phyloP scores from a whole-genome alignment of 2,888 invertebrate species.

The Melanotus villosus region DNA sequence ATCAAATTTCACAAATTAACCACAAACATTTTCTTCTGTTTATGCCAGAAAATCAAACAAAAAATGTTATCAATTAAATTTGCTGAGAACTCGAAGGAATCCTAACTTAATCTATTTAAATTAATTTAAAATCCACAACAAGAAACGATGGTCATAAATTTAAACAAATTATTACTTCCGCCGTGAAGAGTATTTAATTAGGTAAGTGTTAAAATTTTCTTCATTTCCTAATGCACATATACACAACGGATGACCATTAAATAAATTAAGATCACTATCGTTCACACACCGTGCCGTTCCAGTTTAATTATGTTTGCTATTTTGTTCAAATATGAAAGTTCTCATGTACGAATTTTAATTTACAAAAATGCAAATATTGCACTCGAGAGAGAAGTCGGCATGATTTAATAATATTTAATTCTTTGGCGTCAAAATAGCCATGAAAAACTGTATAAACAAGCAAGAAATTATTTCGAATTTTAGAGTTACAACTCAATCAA shows the following conservation, averaged over 20 bases:
- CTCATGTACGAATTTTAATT: background rate
- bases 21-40: too few species aligned
- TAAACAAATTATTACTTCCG: slow-evolving; percentile 26
- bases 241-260: slow-evolving; percentile 31
- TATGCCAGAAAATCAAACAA: background rate
- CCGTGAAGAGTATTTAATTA: slow-evolving; percentile 1
- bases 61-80: background rate
- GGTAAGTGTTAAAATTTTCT: slow-evolving; percentile 34
- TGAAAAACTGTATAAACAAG: background rate
- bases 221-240: slow-evolving; percentile 28
- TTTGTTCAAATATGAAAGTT: too few species aligned
- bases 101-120: background rate
- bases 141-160: slow-evolving; percentile 12
- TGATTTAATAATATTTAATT: too few species aligned
- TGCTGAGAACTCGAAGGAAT: background rate
- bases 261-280: slow-evolving; percentile 30
- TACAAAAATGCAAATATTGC: too few species aligned
- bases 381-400: too few species aligned
- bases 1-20: too few species aligned
- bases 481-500: too few species aligned
- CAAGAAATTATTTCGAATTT: background rate
- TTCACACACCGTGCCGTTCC: too few species aligned
- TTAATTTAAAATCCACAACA: background rate
- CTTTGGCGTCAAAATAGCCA: too few species aligned
- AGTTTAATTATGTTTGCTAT: too few species aligned